Base-by-base conservation (phyloP, 2,797 vertebrate genomes). In the Scarus forsteni region DNA sequence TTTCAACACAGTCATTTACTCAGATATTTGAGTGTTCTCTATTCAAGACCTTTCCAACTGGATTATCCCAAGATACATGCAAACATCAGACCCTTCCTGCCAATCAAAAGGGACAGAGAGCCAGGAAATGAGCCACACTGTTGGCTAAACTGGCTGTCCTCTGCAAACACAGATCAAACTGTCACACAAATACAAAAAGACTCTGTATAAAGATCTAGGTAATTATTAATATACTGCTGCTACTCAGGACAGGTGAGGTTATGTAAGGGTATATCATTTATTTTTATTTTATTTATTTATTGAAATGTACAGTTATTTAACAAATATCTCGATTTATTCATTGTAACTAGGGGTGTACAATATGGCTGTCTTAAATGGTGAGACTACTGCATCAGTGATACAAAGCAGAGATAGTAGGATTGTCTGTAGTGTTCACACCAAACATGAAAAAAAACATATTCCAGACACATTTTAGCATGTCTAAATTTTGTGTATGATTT, bases 21-120 rank as follows among this genome's bases (percentile, higher is more conserved):
- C 6, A 40, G 6, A 38, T 65, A 61, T 61, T 11, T 61, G 11
- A 42, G 42, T 19, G 50, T 38, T 54, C 10, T 64, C 1, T 27
- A 18, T 49, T 66, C 42, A 59, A 44, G 56, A 59, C 10, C 7
- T 13, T 7, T 39, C 53, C n/a, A 53, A 40, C n/a, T 38, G n/a
- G n/a, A 66, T 73, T 48, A 50, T 60, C 38, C 10, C 10, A n/a
- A 61, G 12, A 1, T 64, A 52, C 45, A 44, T n/a, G 18, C 16
- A 35, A 4, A 13, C 60, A 43, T 40, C 54, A 51, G 34, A 15
- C 7, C 27, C 12, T 59, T 53, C 38, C 56, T 15, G 15, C 7
- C 10, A 34, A 7, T 18, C 16, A 44, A 10, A 0, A 40, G 63
- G 42, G 27, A 27, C 10, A 45, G 27, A 53, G 3, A 27, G 45